These are phyloP conservation scores for Columba livia DNA, from an alignment of 2,113 vertebrate species.

Conservation along the genomic window DNA sequence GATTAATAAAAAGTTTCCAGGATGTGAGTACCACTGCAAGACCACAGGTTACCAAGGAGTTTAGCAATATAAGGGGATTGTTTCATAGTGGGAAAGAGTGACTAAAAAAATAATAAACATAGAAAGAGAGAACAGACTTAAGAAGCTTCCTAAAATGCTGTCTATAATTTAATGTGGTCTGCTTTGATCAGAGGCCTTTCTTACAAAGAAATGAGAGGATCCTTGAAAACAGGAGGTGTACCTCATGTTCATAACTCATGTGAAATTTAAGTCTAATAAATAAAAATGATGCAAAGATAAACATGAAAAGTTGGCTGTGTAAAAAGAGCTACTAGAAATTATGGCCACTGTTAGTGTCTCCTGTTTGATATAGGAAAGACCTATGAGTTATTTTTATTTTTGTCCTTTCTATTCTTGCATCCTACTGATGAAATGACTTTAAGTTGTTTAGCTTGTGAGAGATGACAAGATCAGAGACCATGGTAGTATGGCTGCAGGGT, in stretches of 20 bases:
- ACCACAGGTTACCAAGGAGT: background rate
- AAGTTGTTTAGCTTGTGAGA: constrained; percentile 49
- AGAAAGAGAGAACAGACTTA: background rate
- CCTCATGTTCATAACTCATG: background rate
- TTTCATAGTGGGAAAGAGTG: background rate
- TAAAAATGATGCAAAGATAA: background rate
- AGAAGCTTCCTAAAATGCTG: background rate
- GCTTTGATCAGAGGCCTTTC: background rate
- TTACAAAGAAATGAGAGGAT: background rate
- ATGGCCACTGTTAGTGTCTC: background rate
- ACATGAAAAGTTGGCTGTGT: background rate
- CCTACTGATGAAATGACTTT: background rate
- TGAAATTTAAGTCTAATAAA: background rate
- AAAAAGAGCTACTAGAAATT: background rate
- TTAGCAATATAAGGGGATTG: background rate
- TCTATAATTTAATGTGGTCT: background rate
- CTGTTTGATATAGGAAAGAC: background rate
- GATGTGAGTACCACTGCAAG: background rate
- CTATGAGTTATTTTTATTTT: background rate
- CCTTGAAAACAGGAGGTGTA: background rate
- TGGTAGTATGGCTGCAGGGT: constrained; percentile 30
- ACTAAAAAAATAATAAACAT: background rate
- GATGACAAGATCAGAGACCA: constrained; percentile 61
- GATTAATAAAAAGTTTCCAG: background rate
- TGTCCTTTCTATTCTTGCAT: background rate